Base-by-base conservation (phyloP, 2,113 vertebrate genomes). In the Alethe castanea region DNA sequence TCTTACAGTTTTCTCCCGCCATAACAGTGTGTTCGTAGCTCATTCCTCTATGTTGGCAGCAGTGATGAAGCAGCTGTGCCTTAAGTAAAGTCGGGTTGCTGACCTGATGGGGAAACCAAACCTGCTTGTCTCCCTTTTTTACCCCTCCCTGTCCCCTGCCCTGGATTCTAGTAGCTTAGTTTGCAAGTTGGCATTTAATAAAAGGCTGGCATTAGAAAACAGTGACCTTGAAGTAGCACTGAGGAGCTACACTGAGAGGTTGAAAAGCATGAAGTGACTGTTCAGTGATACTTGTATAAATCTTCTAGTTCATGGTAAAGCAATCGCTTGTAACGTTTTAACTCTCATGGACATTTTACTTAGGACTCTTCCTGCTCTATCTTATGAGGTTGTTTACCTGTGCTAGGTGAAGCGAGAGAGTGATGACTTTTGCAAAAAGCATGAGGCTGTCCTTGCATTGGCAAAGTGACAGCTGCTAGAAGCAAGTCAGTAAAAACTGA, bases 71-170 rank as follows among this genome's bases (percentile, higher is more conserved):
- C 88, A 92, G 54, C 86, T 86, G 50, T 83, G 77, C 60, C 29
- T 88, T 62, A 57, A 69, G 47, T 78, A 33, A 82, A 60, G 65
- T 85, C 0, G 0, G 14, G 7, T 61, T 92, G 33, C 45, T 86
- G 48, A 86, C 45, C 45, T 5, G 7, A 33, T 66, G 35, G 26
- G 11, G 50, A 73, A 86, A 54, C 13, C 54, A 53, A 86, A 73
- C 33, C 64, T 54, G 33, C 14, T 20, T 19, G 0, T 70, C 31
- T 86, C 13, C 38, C 19, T 65, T 62, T 45, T 78, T 86, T 67
- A 54, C 25, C 5, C 9, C 16, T 85, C 7, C 10, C 17, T 1
- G 0, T 28, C 12, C 23, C 5, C 10, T 72, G 5, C 23, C 8
- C 19, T 1, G 16, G 29, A 42, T 92, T 85, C 56, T 42, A 71